phyloP scores from a whole-genome alignment of 92 coral and sea anemone species.

The Heliopora coerulea region DNA sequence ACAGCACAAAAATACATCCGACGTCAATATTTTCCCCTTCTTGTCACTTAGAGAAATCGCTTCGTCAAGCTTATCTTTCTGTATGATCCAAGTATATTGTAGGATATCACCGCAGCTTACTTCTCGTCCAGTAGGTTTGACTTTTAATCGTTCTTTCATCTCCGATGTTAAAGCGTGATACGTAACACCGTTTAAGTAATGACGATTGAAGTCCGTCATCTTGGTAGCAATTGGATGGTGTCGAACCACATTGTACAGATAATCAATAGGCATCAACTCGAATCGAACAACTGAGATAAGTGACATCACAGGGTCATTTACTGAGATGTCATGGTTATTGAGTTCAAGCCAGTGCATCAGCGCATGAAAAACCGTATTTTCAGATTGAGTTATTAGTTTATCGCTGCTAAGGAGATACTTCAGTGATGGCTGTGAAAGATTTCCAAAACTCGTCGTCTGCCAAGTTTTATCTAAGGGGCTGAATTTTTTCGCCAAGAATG shows the following conservation, averaged over 20 bases:
- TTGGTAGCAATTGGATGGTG: not conserved
- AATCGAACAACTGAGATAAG: conserved; percentile 14
- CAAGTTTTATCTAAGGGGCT: conserved; percentile 4
- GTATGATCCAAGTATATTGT: conserved; percentile 1
- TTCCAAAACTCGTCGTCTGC: not conserved
- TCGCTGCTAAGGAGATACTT: no score
- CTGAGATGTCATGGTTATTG: no score
- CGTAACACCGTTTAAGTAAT: not conserved
- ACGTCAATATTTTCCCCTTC: no score
- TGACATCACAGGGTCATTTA: no score
- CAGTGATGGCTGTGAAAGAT: no score
- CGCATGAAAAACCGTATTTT: no score
- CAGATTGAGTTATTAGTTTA: no score
- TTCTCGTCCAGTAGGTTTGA: not conserved
- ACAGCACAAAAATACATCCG: not conserved
- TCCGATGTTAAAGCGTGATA: not conserved
- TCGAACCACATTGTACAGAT: not conserved
- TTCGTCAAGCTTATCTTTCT: not conserved
- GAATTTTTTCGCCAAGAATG: not conserved
- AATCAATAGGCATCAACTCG: not conserved
- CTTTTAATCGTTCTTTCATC: not conserved
- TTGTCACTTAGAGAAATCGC: no score
- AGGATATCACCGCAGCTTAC: not conserved
- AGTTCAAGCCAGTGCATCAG: no score
- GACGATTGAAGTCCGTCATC: not conserved